Base-by-base conservation (phyloP, 2,113 vertebrate species). In the Alectura lathami region DNA sequence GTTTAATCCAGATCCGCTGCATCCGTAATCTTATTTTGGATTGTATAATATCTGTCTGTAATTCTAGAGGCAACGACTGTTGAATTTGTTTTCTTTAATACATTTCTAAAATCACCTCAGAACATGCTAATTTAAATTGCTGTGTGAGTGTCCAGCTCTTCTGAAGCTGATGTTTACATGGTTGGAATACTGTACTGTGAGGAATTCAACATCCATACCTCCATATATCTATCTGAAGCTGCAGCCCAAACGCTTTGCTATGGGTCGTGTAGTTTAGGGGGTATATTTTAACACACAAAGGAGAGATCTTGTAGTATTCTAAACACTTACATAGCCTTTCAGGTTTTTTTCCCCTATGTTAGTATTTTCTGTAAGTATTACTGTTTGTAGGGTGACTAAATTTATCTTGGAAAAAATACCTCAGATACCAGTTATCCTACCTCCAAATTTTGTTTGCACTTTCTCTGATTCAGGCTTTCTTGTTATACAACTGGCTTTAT, bases 141-240 rank as follows among this genome's bases (percentile, higher is more conserved):
- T 64, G 50, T 88, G 16, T 6, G 0, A 0, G 3, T 27, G 10
- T 67, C 43, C 40, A 43, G 20, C 4, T 27, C 16, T 66, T 64
- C 43, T 81, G 29, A 66, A 74, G n/a, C 23, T 43, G 29, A 32
- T 38, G 18, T 48, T 76, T 79, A 7, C 11, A 5, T 70, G 38
- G 6, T 45, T 86, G 42, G 24, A 83, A 40, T 76, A 16, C 24
- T 60, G 6, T 43, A 17, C 32, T 81, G 7, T 59, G 11, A 6
- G 18, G 29, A 56, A 54, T 48, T 51, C 11, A 64, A 0, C 30
- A 62, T 73, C 13, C 20, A 1, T 66, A 36, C 76, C 13, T 84
- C 48, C 60, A 53, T 40, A 53, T 48, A 26, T 24, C n/a, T 80
- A 1, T 56, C 54, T 73, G 30, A 88, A 88, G 42, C 27, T 62